These are phyloP conservation scores for Deroptyus accipitrinus DNA, from an alignment of 2,113 vertebrate species.

Conservation along the genomic window DNA sequence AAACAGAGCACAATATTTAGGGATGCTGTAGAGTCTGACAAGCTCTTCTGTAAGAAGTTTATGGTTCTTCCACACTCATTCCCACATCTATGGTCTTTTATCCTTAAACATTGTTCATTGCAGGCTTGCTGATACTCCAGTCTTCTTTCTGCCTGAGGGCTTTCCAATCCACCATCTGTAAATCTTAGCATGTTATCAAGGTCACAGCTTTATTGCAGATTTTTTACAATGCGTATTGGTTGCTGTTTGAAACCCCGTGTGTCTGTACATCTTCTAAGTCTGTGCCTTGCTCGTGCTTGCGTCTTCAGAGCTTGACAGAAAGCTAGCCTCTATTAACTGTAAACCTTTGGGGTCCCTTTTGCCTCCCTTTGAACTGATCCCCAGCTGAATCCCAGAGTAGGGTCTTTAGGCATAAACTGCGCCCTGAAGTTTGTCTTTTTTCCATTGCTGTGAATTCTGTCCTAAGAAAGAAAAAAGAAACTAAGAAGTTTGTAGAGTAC, in stretches of 20 bases:
- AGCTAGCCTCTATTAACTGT: not conserved
- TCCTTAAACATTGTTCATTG: not conserved
- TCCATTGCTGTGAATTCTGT: not conserved
- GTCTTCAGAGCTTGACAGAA: not conserved
- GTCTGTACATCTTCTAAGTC: not conserved
- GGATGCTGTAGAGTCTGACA: not conserved
- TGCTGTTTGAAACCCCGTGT: not conserved
- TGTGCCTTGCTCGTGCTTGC: not conserved
- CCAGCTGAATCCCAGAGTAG: not conserved
- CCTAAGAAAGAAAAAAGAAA: not conserved
- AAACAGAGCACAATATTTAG: not conserved
- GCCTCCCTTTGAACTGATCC: not conserved
- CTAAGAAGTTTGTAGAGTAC: not conserved
- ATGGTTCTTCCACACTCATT: not conserved
- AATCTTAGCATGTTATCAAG: not conserved
- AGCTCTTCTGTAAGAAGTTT: not conserved
- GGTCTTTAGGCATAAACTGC: not conserved
- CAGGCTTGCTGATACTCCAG: not conserved
- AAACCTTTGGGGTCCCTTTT: not conserved
- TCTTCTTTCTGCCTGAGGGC: not conserved
- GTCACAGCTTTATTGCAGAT: not conserved
- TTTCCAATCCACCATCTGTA: not conserved
- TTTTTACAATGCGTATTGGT: not conserved
- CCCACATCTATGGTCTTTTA: not conserved
- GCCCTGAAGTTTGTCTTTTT: not conserved